Evolutionary conservation across 2,888 invertebrate species (phyloP).

Genomic region (Mesorhabditis sp.): DNA sequence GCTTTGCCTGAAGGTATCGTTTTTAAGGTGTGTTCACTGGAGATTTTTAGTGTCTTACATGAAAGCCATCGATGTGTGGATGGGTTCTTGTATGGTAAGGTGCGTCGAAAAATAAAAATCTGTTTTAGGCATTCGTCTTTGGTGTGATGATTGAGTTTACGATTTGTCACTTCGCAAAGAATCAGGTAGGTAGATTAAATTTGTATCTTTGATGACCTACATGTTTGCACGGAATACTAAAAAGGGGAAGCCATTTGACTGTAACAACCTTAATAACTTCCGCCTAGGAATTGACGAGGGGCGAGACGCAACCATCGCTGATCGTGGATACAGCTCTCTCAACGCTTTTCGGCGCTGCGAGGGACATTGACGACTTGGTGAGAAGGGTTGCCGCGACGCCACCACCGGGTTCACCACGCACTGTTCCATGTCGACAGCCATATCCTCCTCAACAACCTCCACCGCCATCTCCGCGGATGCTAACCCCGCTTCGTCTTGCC

Average conservation of each 20-base stretch:
- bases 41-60: conserved; percentile 47
- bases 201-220: no score
- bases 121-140: conserved; percentile 49
- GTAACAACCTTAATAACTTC: no score
- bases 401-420: conserved; percentile 23
- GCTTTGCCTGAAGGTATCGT: conserved; percentile 46
- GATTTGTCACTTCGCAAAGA: conserved; percentile 55
- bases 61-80: conserved; percentile 59
- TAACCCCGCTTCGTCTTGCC: background rate
- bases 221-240: no score
- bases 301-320: conserved; percentile 37
- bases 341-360: conserved; percentile 49
- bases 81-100: conserved; percentile 58
- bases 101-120: background rate
- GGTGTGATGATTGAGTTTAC: conserved; percentile 58
- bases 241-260: no score
- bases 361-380: conserved; percentile 45
- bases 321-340: conserved; percentile 54
- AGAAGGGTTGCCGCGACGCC: conserved; percentile 31
- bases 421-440: conserved; percentile 1
- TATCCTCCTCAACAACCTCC: background rate
- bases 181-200: conserved; percentile 27
- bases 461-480: no score
- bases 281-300: conserved; percentile 20
- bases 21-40: background rate